Evolutionary conservation across 2,797 vertebrate genomes (phyloP).

Genomic region (Myiothlypis coronata): DNA sequence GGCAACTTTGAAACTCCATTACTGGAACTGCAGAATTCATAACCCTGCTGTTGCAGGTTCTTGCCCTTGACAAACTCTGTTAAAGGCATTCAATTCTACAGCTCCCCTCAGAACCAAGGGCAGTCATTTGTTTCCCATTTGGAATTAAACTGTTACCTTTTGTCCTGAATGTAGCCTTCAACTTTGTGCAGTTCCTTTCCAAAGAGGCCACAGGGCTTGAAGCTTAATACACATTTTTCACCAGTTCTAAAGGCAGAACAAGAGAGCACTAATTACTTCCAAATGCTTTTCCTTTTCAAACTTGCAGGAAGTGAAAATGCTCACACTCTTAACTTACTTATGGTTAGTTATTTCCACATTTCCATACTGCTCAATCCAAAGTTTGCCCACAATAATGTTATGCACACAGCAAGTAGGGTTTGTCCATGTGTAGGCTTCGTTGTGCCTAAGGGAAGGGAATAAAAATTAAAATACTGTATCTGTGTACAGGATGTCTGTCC

Average conservation of each 20-base stretch:
- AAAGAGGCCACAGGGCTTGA: conserved; percentile 95
- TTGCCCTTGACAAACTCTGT: not conserved
- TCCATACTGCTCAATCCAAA: conserved; percentile 99
- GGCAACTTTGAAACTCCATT: not conserved
- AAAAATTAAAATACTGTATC: not conserved
- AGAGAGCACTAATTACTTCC: not conserved
- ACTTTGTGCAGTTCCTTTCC: conserved; percentile 98
- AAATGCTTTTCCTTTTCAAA: not conserved
- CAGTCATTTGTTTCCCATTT: not conserved
- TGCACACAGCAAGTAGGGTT: conserved; percentile 97
- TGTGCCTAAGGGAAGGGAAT: conserved; percentile 76
- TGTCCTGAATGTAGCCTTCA: conserved; percentile 96
- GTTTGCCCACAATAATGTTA: conserved; percentile 96
- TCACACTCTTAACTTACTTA: conserved; percentile 79
- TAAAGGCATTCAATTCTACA: not conserved
- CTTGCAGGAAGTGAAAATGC: not conserved
- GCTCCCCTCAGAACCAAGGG: not conserved
- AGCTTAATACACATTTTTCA: conserved; percentile 90
- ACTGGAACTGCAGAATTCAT: not conserved
- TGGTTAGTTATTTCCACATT: conserved; percentile 95
- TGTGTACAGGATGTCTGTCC: not conserved
- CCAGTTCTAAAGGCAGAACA: conserved; percentile 84
- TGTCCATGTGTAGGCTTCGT: conserved; percentile 96
- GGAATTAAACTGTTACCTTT: conserved; percentile 81
- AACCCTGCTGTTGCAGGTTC: not conserved